phyloP scores from a whole-genome alignment of 2,797 vertebrate species.

The Sebastes vulpes region DNA sequence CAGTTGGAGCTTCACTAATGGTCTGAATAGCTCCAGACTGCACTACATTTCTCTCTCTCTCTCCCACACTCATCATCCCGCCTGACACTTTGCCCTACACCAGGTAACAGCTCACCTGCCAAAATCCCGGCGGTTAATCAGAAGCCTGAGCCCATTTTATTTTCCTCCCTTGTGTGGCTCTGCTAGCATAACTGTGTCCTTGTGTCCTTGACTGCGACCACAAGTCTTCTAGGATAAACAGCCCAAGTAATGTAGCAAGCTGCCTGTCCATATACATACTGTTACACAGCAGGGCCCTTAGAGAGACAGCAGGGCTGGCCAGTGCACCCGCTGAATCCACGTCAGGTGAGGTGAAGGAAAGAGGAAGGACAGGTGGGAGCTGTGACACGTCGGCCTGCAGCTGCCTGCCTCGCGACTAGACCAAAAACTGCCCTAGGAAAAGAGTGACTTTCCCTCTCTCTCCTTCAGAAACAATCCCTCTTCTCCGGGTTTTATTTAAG shows the following conservation, averaged over 20 bases:
- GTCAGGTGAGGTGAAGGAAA: constrained; percentile 26
- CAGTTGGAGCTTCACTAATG: constrained; percentile 45
- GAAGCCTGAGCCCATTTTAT: background rate
- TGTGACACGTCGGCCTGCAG: constrained; percentile 20
- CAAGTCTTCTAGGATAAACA: constrained; percentile 31
- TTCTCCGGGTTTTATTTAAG: constrained; percentile 13
- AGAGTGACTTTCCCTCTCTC: constrained; percentile 3
- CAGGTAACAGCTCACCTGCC: constrained; percentile 42
- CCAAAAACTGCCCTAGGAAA: constrained; percentile 17
- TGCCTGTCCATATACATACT: background rate
- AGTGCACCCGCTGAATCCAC: constrained; percentile 1
- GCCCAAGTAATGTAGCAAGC: background rate
- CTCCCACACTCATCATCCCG: constrained; percentile 24
- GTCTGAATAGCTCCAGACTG: constrained; percentile 31
- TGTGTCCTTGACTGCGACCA: constrained; percentile 53
- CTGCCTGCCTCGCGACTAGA: constrained; percentile 9
- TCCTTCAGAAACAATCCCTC: background rate
- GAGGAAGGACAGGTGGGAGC: constrained; percentile 34
- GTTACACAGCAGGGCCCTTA: background rate
- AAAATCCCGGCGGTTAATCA: constrained; percentile 35
- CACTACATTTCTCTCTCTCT: constrained; percentile 9
- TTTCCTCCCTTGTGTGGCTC: constrained; percentile 8
- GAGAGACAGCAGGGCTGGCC: constrained; percentile 6
- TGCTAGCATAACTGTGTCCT: constrained; percentile 35
- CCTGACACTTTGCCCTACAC: constrained; percentile 19